Evolutionary conservation across 1,140 invertebrate species (phyloP), one percentile per base, ranked within the genome.

Genomic region (Aphis gossypii): DNA sequence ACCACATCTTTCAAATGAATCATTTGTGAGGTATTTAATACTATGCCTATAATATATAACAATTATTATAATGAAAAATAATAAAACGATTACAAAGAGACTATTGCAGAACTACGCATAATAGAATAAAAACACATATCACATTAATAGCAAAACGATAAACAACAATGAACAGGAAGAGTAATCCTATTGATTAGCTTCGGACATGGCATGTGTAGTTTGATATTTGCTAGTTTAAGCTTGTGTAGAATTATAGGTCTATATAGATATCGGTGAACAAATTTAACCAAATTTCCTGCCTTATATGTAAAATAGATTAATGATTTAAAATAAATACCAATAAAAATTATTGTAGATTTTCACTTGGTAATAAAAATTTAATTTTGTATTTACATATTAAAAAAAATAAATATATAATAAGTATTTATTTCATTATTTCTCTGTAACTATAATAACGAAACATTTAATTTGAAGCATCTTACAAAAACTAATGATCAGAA

Each of bases 111-210:
- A 90, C 25, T 90, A 60, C 54, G 38, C 38, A 60, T 54, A 89
- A 89, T 54, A 60, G 88, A 14, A 90, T 90, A 48, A 60, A 60
- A 90, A 90, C 30, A 56, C 0, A 9, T 44, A 60, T 56, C 88
- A 60, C 88, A 41, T 41, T 90, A 90, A 90, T 60, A 38, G 54
- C 89, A 90, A 90, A 90, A 90, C 38, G 18, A 48, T 51, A 86
- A 92, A 83, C 35, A 84, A 93, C 48, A 86, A 83, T 92, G 46
- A 41, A 93, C 92, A 93, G 92, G 92, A 93, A 93, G 48, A 83
- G 82, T 48, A 44, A 83, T 86, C 41, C 76, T 54, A 84, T 84
- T 84, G 92, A 93, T 93, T 93, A 23, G 92, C 48, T 93, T 51
- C 48, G 92, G 90, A 30, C 38, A 76, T 35, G 82, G n/a, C n/a